phyloP scores from a whole-genome alignment of 2,888 invertebrate genomes.

The Drosophila aldrichi region DNA sequence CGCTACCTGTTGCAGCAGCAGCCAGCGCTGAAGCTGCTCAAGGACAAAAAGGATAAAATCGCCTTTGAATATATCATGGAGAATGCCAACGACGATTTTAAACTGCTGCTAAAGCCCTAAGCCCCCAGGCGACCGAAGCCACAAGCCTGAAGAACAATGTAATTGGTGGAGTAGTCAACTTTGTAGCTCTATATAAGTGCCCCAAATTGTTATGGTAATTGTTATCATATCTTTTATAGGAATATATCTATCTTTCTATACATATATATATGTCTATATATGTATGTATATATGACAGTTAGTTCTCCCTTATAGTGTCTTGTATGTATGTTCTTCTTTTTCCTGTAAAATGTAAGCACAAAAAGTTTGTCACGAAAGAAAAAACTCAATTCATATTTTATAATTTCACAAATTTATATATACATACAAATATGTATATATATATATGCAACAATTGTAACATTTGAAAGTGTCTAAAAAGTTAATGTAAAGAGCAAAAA shows the following conservation, averaged over 20 bases:
- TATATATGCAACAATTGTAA: slow-evolving; percentile 11
- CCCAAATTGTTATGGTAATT: slow-evolving; percentile 32
- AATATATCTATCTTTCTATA: slow-evolving; percentile 4
- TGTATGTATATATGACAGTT: slow-evolving; percentile 8
- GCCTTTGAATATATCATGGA: slow-evolving; percentile 85
- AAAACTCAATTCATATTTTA: slow-evolving; percentile 2
- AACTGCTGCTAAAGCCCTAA: slow-evolving; percentile 82
- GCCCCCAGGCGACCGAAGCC: slow-evolving; percentile 11
- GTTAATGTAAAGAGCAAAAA: slow-evolving; percentile 21
- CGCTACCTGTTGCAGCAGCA: slow-evolving; percentile 78
- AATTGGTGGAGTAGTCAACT: slow-evolving; percentile 10
- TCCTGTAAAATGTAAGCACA: slow-evolving; percentile 49
- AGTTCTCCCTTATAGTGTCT: slow-evolving; percentile 25
- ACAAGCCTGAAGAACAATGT: background rate
- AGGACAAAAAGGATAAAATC: slow-evolving; percentile 85
- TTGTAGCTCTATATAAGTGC: slow-evolving; percentile 28
- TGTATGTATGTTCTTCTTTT: slow-evolving; percentile 28
- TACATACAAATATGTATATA: background rate
- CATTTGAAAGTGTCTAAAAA: slow-evolving; percentile 5
- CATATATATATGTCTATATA: background rate
- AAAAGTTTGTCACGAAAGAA: slow-evolving; percentile 5
- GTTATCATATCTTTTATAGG: slow-evolving; percentile 25
- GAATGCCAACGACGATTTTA: slow-evolving; percentile 84
- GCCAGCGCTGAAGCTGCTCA: slow-evolving; percentile 82
- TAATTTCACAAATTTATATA: slow-evolving; percentile 14